These are phyloP conservation scores for Argyra leucocephala DNA, from an alignment of 2,888 invertebrate species.

Conservation along the genomic window DNA sequence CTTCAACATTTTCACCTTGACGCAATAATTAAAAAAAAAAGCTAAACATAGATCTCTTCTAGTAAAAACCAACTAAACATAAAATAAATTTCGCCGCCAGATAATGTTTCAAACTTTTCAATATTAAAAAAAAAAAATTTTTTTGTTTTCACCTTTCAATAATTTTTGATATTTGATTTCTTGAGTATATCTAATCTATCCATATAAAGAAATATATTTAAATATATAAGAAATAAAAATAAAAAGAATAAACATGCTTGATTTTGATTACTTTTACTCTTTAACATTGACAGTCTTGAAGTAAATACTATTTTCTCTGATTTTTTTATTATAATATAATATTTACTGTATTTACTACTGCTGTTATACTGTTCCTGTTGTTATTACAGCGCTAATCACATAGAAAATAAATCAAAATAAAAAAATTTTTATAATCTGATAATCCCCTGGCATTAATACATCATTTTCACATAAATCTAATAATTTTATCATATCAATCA, in stretches of 20 bases:
- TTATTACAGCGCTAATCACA: conserved; percentile 1
- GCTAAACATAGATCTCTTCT: too few relatives aligned
- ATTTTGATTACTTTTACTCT: too few relatives aligned
- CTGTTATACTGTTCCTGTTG: too few relatives aligned
- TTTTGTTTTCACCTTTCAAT: neutral
- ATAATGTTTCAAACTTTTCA: neutral
- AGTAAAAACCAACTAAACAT: too few relatives aligned
- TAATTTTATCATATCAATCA: conserved; percentile 5
- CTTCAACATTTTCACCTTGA: neutral
- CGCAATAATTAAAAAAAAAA: neutral
- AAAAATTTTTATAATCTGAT: neutral
- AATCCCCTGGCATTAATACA: conserved; percentile 6
- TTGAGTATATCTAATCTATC: too few relatives aligned
- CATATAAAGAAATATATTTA: too few relatives aligned
- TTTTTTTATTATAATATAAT: too few relatives aligned
- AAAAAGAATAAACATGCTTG: too few relatives aligned
- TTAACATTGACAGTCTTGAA: too few relatives aligned
- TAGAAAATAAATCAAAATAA: neutral
- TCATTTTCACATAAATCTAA: neutral
- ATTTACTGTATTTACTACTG: neutral
- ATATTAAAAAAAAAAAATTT: neutral
- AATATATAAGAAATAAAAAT: too few relatives aligned
- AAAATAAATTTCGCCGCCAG: neutral
- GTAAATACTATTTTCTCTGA: too few relatives aligned
- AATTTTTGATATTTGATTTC: neutral